Percentiles rank a stretch among this genome's conserved stretches.
Evolutionary conservation across 2,888 invertebrate genomes (phyloP).

Genomic region (Scaptomyza parva): DNA sequence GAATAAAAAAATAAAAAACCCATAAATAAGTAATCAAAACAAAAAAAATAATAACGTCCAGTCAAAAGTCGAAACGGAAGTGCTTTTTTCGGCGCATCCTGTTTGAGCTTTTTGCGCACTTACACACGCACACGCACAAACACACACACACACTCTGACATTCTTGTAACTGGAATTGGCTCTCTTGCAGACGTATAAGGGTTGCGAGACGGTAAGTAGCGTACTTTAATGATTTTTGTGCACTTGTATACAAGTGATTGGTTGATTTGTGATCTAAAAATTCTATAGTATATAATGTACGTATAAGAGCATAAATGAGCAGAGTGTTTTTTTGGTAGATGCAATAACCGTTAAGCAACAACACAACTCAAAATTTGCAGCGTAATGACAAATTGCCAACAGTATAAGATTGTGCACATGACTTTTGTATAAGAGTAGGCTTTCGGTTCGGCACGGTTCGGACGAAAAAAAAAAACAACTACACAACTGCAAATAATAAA

Average conservation of each 20-base stretch:
- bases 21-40: constrained; percentile 44
- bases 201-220: constrained; percentile 46
- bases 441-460: not conserved
- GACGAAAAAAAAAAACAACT: not conserved
- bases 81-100: constrained; percentile 60
- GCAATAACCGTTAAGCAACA: not conserved
- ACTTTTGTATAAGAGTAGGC: constrained; percentile 28
- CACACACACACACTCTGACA: constrained; percentile 14
- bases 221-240: constrained; percentile 19
- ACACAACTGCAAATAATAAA: not conserved
- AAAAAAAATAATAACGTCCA: constrained; percentile 25
- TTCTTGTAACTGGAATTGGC: constrained; percentile 29
- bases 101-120: constrained; percentile 57
- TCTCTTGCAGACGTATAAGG: constrained; percentile 51
- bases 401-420: constrained; percentile 3
- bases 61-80: constrained; percentile 64
- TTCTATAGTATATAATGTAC: not conserved
- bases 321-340: constrained; percentile 15
- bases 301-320: constrained; percentile 35
- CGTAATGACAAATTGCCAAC: not conserved
- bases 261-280: too few relatives aligned
- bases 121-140: constrained; percentile 6
- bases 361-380: constrained; percentile 4
- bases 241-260: constrained; percentile 15
- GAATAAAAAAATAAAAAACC: constrained; percentile 24